Conservation (phyloP, 2,113 vertebrate genomes). For the Onychorhynchus coronatus region DNA sequence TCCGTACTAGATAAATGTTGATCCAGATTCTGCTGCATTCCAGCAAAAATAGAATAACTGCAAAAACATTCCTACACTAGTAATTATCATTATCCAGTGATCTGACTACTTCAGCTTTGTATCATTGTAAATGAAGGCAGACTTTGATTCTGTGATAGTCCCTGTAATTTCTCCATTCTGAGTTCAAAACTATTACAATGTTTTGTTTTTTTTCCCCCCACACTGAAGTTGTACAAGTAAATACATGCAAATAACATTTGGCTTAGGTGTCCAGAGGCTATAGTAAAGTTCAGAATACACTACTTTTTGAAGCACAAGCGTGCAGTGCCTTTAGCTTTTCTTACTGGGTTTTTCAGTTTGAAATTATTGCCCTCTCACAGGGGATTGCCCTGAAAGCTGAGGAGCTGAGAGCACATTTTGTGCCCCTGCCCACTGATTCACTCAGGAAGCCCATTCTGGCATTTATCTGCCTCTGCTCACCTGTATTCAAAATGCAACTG, state of each 20-base stretch:
- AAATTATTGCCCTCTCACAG: background rate
- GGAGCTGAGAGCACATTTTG: background rate
- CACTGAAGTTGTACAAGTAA: background rate
- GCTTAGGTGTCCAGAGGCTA: slow-evolving; percentile 12
- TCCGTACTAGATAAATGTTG: background rate
- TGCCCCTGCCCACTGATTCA: background rate
- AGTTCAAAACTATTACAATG: background rate
- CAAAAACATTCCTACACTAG: background rate
- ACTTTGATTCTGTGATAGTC: background rate
- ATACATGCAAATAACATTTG: background rate
- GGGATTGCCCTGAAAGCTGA: background rate
- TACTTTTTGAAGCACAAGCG: background rate
- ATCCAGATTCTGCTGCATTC: background rate
- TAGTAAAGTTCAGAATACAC: background rate
- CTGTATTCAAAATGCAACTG: background rate
- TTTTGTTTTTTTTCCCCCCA: background rate
- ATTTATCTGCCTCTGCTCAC: background rate
- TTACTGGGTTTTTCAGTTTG: background rate
- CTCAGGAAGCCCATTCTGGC: background rate
- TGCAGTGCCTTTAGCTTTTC: background rate
- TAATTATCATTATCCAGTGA: slow-evolving; percentile 1
- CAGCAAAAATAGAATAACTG: background rate
- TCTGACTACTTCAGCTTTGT: background rate
- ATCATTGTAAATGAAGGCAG: background rate
- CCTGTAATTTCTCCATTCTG: background rate